Base-by-base conservation (phyloP, 1,140 invertebrate genomes). In the Drosophila carrolli region DNA sequence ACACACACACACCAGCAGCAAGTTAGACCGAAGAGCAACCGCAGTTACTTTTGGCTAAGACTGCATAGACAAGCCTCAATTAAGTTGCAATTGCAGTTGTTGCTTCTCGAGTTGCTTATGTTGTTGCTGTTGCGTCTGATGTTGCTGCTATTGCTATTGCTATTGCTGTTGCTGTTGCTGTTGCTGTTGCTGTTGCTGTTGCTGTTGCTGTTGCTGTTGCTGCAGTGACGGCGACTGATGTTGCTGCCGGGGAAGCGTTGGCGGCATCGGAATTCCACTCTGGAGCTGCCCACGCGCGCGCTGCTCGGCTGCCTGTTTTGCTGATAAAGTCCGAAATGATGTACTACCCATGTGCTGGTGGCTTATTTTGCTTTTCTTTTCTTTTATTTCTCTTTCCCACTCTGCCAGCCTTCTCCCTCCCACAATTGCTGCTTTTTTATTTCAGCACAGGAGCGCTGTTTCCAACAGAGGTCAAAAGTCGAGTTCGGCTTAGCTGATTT, bases 321-420 rank as follows among this genome's bases (percentile, higher is more conserved):
- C 84, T 88, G 83, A 88, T 89, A 89, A 89, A 90, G 84, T 90
- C 85, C 85, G 81, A 89, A 89, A 90, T 89, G 84, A 89, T 89
- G 84, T 89, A 89, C 80, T 84, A 77, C 81, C 84, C 74, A 59
- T 50, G 78, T 75, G 75, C 73, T 89, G 80, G 63, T 84, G 73
- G 79, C 53, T 88, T 58, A 44, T 32, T 83, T 43, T 54, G 57
- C 50, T 65, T 43, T 62, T 48, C 54, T 61, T 65, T 56, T 60
- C 65, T 48, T 43, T 48, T 56, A 7, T 11, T 8, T 27, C 5
- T 10, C 38, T 47, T 66, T 67, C 27, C 37, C 35, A 61, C 27
- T 32, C 27, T 27, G 47, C 27, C 27, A 32, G 7, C 44, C 16
- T 37, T 29, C 11, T 23, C 16, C 57, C 13, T 7, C 62, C 62